These are phyloP conservation scores for Unio pictorum DNA, from an alignment of 2,888 invertebrate genomes.

Conservation along the genomic window DNA sequence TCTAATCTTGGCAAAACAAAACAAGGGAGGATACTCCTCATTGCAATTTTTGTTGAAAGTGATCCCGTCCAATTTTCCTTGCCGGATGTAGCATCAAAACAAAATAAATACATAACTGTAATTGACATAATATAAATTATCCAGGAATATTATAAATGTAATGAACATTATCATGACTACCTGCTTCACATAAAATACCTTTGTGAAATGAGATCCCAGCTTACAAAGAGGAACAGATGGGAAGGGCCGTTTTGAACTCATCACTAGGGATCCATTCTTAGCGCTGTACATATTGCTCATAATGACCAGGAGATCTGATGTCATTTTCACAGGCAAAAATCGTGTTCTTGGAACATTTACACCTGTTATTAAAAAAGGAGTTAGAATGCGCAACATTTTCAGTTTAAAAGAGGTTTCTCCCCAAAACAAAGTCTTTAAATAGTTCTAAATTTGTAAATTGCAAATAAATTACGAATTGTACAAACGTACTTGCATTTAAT, in stretches of 20 bases:
- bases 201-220: conserved; percentile 95
- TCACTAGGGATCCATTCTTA: conserved; percentile 87
- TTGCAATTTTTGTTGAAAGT: too few relatives aligned
- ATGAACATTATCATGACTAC: not conserved
- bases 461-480: not conserved
- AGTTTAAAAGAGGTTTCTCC: not conserved
- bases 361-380: conserved; percentile 71
- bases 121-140: not conserved
- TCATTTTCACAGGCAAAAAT: conserved; percentile 99
- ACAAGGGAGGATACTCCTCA: too few relatives aligned
- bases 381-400: not conserved
- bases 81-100: too few relatives aligned
- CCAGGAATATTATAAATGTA: too few relatives aligned
- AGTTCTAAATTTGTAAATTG: not conserved
- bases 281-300: conserved; percentile 98
- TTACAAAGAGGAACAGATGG: conserved; percentile 97
- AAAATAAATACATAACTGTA: not conserved
- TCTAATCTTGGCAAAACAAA: too few relatives aligned
- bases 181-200: conserved; percentile 73
- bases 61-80: too few relatives aligned
- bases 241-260: conserved; percentile 97
- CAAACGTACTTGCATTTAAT: too few relatives aligned
- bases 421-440: not conserved
- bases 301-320: conserved; percentile 94
- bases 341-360: conserved; percentile 96